These are phyloP conservation scores for Drosophila mulleri DNA, from an alignment of 2,888 invertebrate genomes.

Conservation along the genomic window DNA sequence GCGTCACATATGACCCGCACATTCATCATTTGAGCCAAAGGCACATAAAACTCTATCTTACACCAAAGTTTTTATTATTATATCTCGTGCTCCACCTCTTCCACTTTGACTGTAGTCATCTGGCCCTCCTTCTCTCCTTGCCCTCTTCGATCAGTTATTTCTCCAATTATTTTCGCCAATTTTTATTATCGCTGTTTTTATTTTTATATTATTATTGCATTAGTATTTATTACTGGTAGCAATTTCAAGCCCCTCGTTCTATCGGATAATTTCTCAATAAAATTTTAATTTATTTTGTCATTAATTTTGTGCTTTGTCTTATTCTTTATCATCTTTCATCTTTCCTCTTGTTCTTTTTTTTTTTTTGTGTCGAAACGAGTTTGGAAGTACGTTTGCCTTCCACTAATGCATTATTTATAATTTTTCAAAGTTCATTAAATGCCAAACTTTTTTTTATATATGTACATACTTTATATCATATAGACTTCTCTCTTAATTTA, in stretches of 20 bases:
- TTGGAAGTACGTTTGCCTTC: conserved; percentile 37
- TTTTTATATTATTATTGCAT: conserved; percentile 60
- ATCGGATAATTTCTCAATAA: conserved; percentile 73
- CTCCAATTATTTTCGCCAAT: conserved; percentile 17
- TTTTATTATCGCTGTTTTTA: conserved; percentile 25
- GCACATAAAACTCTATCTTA: conserved; percentile 49
- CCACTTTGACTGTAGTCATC: background rate
- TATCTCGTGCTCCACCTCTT: background rate
- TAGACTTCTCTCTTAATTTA: background rate
- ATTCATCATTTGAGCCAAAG: background rate
- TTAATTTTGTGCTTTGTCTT: conserved; percentile 8
- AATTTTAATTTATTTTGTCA: conserved; percentile 53
- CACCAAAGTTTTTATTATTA: conserved; percentile 28
- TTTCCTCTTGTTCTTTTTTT: background rate
- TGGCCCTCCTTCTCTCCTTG: background rate
- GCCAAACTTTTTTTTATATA: conserved; percentile 55
- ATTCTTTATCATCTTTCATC: conserved; percentile 12
- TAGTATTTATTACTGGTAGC: conserved; percentile 60
- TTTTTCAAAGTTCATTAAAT: conserved; percentile 55
- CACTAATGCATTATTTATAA: conserved; percentile 46
- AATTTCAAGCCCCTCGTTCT: conserved; percentile 41
- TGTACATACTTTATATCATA: background rate
- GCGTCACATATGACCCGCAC: background rate
- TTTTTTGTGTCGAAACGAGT: conserved; percentile 37
- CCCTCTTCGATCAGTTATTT: conserved; percentile 22